Conservation (phyloP, 2,797 vertebrate genomes). For the Betta splendens region DNA sequence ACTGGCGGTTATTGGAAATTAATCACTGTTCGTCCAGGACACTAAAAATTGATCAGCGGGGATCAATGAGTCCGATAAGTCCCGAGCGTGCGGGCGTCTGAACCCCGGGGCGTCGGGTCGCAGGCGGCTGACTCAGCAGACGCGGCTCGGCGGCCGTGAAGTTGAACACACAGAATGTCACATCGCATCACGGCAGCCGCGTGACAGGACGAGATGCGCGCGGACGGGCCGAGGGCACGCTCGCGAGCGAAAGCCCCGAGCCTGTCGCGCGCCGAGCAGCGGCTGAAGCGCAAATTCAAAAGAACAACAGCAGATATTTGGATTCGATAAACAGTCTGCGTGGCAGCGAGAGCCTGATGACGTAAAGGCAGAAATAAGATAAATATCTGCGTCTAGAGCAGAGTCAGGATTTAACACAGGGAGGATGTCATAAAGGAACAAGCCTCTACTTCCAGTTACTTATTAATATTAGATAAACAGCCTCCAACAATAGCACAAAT, state of each 20-base stretch:
- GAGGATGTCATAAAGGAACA: background rate
- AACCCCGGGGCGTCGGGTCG: conserved; percentile 20
- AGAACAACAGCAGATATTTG: conserved; percentile 39
- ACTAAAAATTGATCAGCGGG: background rate
- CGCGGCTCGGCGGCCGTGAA: conserved; percentile 18
- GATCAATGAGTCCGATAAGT: conserved; percentile 1
- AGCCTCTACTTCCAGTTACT: conserved; percentile 3
- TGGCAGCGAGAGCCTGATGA: conserved; percentile 14
- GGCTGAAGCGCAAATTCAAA: conserved; percentile 47
- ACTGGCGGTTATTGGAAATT: too few species aligned
- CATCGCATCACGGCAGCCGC: background rate
- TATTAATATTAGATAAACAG: conserved; percentile 11
- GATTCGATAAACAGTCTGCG: background rate
- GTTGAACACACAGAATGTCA: conserved; percentile 14
- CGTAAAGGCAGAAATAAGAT: background rate
- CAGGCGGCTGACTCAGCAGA: conserved; percentile 36
- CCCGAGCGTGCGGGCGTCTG: conserved; percentile 8
- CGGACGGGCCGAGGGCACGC: conserved; percentile 17
- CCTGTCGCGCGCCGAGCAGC: conserved; percentile 16
- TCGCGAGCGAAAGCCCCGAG: conserved; percentile 36
- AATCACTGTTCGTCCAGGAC: background rate
- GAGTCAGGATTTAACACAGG: background rate
- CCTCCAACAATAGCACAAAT: background rate
- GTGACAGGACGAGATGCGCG: conserved; percentile 23
- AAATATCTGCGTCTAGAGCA: background rate